phyloP scores from a whole-genome alignment of 2,888 invertebrate species.

The Stictocephala bisonia region DNA sequence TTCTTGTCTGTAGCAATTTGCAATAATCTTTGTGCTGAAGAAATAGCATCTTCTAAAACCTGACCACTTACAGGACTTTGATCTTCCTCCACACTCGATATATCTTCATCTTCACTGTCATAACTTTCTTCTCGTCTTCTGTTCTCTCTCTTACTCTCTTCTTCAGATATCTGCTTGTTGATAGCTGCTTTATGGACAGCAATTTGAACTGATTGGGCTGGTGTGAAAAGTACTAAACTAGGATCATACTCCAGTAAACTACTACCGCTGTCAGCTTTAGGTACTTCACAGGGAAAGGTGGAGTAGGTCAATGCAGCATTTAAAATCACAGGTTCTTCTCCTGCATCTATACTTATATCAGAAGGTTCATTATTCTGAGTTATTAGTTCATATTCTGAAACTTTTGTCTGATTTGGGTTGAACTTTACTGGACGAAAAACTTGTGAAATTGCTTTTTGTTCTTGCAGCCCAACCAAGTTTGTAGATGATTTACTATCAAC shows the following conservation, averaged over 20 bases:
- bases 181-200: slow-evolving; percentile 65
- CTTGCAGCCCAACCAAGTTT: slow-evolving; percentile 48
- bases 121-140: slow-evolving; percentile 43
- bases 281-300: slow-evolving; percentile 9
- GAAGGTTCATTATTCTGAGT: slow-evolving; percentile 3
- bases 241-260: slow-evolving; percentile 62
- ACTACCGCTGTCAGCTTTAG: slow-evolving; percentile 50
- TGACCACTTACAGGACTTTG: slow-evolving; percentile 37
- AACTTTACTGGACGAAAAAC: slow-evolving; percentile 53
- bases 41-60: slow-evolving; percentile 49
- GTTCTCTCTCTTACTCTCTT: slow-evolving; percentile 60
- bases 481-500: slow-evolving; percentile 18
- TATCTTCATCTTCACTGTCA: slow-evolving; percentile 55
- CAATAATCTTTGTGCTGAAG: slow-evolving; percentile 58
- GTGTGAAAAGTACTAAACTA: slow-evolving; percentile 63
- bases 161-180: slow-evolving; percentile 64
- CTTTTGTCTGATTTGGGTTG: slow-evolving; percentile 40
- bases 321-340: slow-evolving; percentile 52
- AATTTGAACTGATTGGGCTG: slow-evolving; percentile 64
- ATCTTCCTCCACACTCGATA: slow-evolving; percentile 58
- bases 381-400: slow-evolving; percentile 7
- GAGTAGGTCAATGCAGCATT: slow-evolving; percentile 48
- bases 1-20: slow-evolving; percentile 58
- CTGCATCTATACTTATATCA: slow-evolving; percentile 43
- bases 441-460: slow-evolving; percentile 43